Percentiles rank a stretch among this genome's conserved stretches.
Conservation (phyloP, 2,888 invertebrate genomes). For the Euphydryas editha region DNA sequence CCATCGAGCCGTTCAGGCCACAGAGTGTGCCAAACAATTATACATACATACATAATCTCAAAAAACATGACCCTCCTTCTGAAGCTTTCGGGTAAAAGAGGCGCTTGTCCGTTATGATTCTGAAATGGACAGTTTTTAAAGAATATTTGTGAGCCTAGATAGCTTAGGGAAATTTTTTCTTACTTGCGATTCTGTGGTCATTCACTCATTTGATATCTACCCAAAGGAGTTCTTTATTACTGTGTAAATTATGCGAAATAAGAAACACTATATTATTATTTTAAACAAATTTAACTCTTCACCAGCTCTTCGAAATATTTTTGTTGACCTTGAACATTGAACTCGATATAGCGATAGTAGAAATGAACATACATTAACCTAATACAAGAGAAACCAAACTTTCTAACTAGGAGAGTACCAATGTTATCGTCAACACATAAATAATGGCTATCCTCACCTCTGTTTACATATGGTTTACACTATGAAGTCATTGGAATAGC, state of each 20-base stretch:
- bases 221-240: not conserved
- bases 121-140: too few species aligned
- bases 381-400: slow-evolving; percentile 66
- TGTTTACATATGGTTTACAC: not conserved
- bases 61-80: too few species aligned
- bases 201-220: not conserved
- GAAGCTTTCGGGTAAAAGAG: too few species aligned
- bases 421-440: slow-evolving; percentile 20
- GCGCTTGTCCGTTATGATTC: too few species aligned
- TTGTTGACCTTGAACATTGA: slow-evolving; percentile 63
- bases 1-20: too few species aligned
- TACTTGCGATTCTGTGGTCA: not conserved
- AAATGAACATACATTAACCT: slow-evolving; percentile 63
- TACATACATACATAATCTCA: too few species aligned
- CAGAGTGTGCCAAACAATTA: too few species aligned
- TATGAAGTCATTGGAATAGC: not conserved
- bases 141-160: too few species aligned
- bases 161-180: too few species aligned
- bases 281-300: too few species aligned
- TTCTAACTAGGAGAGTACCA: slow-evolving; percentile 55
- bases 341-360: slow-evolving; percentile 49
- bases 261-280: too few species aligned
- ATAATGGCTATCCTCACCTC: not conserved
- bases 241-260: not conserved
- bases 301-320: slow-evolving; percentile 8